phyloP scores from a whole-genome alignment of 2,888 invertebrate species.

The Ephialtes manifestator region DNA sequence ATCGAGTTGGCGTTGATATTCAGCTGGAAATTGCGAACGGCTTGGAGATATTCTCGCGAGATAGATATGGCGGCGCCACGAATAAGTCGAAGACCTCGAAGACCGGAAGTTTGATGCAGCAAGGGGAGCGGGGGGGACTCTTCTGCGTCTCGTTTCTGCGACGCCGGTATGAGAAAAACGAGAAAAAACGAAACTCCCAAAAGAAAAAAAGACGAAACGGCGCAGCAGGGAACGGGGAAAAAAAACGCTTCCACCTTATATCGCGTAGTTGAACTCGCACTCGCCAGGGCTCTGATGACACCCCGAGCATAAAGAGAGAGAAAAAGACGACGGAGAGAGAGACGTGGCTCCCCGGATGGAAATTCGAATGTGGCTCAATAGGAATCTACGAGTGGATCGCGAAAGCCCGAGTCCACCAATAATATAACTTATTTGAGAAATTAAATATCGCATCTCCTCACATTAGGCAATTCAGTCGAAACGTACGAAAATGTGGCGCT shows the following conservation, averaged over 20 bases:
- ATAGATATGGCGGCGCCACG: conserved; percentile 1
- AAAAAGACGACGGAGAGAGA: conserved; percentile 23
- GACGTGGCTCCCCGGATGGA: conserved; percentile 61
- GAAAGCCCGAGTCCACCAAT: conserved; percentile 61
- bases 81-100: too few relatives aligned
- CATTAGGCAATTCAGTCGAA: conserved; percentile 21
- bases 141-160: too few relatives aligned
- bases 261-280: conserved; percentile 60
- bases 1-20: background rate
- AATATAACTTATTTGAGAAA: conserved; percentile 14
- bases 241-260: conserved; percentile 57
- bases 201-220: conserved; percentile 17
- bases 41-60: background rate
- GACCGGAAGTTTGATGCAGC: too few relatives aligned
- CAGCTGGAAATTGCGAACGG: background rate
- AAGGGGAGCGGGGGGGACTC: background rate
- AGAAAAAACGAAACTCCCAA: background rate
- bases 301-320: conserved; percentile 15
- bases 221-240: conserved; percentile 30
- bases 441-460: background rate
- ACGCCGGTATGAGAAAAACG: too few relatives aligned
- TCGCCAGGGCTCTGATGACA: conserved; percentile 55
- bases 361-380: conserved; percentile 69
- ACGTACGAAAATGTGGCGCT: conserved; percentile 67
- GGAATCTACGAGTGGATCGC: conserved; percentile 63